These are phyloP conservation scores for Hoplodrina ambigua DNA, from an alignment of 2,888 invertebrate species.

Conservation along the genomic window DNA sequence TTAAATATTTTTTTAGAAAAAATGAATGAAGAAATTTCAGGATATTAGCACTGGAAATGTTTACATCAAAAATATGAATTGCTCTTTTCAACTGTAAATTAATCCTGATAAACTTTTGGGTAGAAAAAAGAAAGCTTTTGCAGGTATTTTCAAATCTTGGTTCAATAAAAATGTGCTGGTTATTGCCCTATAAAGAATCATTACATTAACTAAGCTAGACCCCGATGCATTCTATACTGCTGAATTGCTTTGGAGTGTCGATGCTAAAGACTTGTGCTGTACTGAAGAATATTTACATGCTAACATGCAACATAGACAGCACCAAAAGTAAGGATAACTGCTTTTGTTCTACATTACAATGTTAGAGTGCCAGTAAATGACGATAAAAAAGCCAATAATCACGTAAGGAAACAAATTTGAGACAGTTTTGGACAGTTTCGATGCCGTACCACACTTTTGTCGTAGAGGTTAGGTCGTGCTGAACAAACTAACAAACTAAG, in stretches of 20 bases:
- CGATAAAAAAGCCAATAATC: neutral
- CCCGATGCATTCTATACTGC: neutral
- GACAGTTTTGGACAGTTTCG: neutral
- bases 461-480: slow-evolving; percentile 65
- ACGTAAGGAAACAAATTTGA: neutral
- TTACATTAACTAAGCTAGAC: neutral
- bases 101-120: neutral
- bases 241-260: neutral
- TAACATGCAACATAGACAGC: neutral
- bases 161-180: neutral
- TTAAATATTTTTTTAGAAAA: neutral
- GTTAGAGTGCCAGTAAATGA: neutral
- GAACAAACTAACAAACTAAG: slow-evolving; percentile 46
- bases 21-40: neutral
- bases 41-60: neutral
- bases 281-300: slow-evolving; percentile 18
- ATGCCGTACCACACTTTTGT: slow-evolving; percentile 41
- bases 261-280: neutral
- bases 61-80: neutral
- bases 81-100: neutral
- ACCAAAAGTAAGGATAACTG: neutral
- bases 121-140: neutral
- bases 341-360: neutral
- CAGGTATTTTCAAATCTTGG: neutral
- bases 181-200: neutral